A percentile compares a stretch with the other conserved stretches of the same genome.
Evolutionary conservation across 2,797 vertebrate genomes (phyloP).

Genomic region (Aselliscus stoliczkanus): DNA sequence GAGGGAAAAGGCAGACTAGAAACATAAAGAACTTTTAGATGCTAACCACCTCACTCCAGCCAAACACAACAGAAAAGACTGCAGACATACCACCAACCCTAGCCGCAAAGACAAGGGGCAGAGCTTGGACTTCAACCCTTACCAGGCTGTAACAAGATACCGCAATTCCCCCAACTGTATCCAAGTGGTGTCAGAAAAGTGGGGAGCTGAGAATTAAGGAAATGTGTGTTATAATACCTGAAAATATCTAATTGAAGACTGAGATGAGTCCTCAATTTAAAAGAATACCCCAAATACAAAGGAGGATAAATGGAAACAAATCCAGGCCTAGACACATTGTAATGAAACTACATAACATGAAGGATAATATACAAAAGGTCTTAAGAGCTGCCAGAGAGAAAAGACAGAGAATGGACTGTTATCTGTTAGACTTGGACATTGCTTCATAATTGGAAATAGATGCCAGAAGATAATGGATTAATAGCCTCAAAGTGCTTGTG

Average conservation of each 20-base stretch:
- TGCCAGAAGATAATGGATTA: background rate
- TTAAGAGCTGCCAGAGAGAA: background rate
- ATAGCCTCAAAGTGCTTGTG: background rate
- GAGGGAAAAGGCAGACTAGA: background rate
- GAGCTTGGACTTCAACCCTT: background rate
- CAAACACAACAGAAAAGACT: background rate
- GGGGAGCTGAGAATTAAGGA: background rate
- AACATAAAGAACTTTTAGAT: background rate
- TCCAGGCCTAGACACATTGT: background rate
- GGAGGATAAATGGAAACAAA: background rate
- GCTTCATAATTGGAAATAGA: background rate
- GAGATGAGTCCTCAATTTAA: background rate
- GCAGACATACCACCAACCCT: background rate
- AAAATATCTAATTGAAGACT: background rate
- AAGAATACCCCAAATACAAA: background rate
- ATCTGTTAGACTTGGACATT: background rate
- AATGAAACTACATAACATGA: background rate
- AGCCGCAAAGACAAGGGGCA: background rate
- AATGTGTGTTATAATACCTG: background rate
- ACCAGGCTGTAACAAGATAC: background rate
- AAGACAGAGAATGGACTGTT: background rate
- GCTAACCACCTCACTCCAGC: background rate
- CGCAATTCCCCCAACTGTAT: background rate
- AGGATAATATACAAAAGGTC: background rate
- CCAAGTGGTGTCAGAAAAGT: background rate